Base-by-base conservation (phyloP, 2,888 invertebrate species). In the Busseola fusca region DNA sequence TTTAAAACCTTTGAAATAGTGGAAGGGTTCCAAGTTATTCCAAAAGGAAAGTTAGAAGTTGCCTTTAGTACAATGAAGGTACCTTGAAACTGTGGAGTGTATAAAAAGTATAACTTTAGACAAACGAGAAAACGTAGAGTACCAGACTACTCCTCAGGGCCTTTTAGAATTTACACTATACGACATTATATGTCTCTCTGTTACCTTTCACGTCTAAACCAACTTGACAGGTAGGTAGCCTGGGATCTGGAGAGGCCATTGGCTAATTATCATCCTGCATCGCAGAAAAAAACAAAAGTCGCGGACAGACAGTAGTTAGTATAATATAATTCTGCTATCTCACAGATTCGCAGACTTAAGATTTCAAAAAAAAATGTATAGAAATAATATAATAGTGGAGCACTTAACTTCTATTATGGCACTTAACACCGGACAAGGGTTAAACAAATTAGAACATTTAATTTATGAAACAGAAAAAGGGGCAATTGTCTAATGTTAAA, bases 21-120 rank as follows among this genome's bases (percentile, higher is more conserved):
- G 71, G 48, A 16, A 42, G 30, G 1, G 7, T 18, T 34, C 14
- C 7, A 76, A 77, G 30, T 57, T 30, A 69, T 42, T 57, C 21
- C 21, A 42, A 40, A 69, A 77, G 40, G 9, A 34, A 69, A 69
- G 14, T 78, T 78, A 10, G 10, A 59, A 71, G 78, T 59, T 70
- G 0, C 18, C 4, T 62, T 34, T 7, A 25, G 30, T 37, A 42
- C 18, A 57, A 45, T 58, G 7, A 40, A 40, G 25, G 7, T 27
- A 45, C 45, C 37, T 58, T 52, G 21, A 42, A 71, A 40, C 14
- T 37, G 21, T 72, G 10, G 25, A 25, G 25, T 52, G 30, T 5
- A 50, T 25, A 52, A 57, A 25, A 30, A 40, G 2, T 48, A n/a
- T 37, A 40, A 62, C 58, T 67, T 57, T 42, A 25, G 42, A 37